phyloP scores from a whole-genome alignment of 2,797 vertebrate species.

The Tokudaia tokunoshimensis region DNA sequence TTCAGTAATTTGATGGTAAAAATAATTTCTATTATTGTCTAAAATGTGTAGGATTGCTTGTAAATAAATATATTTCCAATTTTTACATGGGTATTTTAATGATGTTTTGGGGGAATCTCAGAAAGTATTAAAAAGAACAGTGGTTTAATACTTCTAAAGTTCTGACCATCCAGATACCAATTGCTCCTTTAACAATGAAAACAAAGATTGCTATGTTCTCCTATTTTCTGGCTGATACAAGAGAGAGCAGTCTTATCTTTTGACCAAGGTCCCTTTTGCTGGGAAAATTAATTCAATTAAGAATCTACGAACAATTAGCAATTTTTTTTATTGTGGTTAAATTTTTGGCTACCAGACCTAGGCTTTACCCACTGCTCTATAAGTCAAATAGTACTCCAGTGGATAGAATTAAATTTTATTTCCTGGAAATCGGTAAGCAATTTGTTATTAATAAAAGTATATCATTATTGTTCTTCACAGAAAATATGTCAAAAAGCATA shows the following conservation, averaged over 20 bases:
- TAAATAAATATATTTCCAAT: neutral
- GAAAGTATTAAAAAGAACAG: neutral
- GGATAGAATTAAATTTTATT: neutral
- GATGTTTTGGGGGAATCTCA: neutral
- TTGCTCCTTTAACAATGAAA: neutral
- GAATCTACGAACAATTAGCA: neutral
- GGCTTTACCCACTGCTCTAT: accelerated
- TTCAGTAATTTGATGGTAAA: neutral
- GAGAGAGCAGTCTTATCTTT: neutral
- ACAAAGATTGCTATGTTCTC: neutral
- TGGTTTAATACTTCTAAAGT: neutral
- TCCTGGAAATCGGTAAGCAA: neutral
- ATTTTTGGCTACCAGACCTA: neutral
- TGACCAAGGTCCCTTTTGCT: neutral
- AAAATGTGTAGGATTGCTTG: neutral
- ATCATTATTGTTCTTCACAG: neutral
- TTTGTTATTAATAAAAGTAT: neutral
- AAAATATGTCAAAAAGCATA: neutral
- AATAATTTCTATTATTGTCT: neutral
- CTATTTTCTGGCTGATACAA: neutral
- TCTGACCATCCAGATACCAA: neutral
- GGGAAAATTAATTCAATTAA: neutral
- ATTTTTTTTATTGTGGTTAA: neutral
- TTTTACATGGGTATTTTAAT: neutral
- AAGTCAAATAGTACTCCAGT: neutral